Evolutionary conservation across 2,113 vertebrate genomes (phyloP).

Genomic region (Pseudolaguvia tuberculata): DNA sequence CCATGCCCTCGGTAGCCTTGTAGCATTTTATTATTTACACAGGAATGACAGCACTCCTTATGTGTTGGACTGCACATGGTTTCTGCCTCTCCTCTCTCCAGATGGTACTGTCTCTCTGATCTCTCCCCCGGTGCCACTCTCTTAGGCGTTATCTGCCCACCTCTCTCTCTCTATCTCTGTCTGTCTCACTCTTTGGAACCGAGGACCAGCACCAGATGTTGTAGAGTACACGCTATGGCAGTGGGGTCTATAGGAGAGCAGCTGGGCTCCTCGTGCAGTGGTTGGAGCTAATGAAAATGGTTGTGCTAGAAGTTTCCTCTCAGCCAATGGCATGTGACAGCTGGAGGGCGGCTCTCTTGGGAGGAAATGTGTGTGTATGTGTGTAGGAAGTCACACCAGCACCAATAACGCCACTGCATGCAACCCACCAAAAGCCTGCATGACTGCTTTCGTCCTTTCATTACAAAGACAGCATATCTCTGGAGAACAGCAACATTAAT

Average conservation of each 20-base stretch:
- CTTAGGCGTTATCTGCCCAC: constrained; percentile 34
- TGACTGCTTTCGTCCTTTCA: constrained; percentile 41
- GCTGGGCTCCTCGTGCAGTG: constrained; percentile 69
- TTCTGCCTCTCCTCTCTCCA: constrained; percentile 26
- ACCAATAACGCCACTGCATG: constrained; percentile 39
- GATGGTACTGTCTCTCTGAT: constrained; percentile 16
- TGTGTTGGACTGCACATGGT: constrained; percentile 1
- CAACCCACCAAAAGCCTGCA: constrained; percentile 50
- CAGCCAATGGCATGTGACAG: constrained; percentile 70
- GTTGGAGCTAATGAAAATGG: constrained; percentile 73
- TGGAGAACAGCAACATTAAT: constrained; percentile 25
- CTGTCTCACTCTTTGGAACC: constrained; percentile 55
- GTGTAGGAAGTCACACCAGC: constrained; percentile 39
- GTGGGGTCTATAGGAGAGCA: constrained; percentile 64
- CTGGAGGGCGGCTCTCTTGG: constrained; percentile 57
- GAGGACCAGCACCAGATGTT: constrained; percentile 72
- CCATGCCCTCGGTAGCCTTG: not conserved
- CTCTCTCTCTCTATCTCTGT: constrained; percentile 26
- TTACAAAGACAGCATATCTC: constrained; percentile 8
- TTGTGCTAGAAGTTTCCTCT: constrained; percentile 60
- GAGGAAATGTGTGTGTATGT: constrained; percentile 45
- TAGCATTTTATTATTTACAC: constrained; percentile 22
- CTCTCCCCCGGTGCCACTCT: constrained; percentile 46
- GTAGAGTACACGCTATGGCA: constrained; percentile 71
- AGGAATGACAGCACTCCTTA: constrained; percentile 5